Conservation (phyloP, 2,797 vertebrate species). For the Cossypha niveicapilla region DNA sequence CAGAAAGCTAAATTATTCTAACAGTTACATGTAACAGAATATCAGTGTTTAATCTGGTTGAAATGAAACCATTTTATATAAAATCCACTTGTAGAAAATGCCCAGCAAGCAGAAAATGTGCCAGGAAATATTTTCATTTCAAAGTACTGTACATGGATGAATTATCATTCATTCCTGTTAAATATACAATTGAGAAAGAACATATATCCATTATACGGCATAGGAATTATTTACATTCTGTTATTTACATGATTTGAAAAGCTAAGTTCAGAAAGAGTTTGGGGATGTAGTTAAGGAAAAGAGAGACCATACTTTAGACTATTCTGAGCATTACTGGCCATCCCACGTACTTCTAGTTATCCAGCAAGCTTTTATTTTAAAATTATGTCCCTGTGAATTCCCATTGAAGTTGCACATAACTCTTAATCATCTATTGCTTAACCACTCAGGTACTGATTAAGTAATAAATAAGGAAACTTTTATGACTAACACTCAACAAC, state of each 20-base stretch:
- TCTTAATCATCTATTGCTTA: background rate
- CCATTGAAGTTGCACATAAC: background rate
- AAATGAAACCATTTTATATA: background rate
- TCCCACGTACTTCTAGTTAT: background rate
- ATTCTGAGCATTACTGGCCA: background rate
- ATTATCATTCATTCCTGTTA: background rate
- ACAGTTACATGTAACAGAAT: background rate
- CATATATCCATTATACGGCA: background rate
- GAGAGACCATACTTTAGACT: background rate
- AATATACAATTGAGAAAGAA: background rate
- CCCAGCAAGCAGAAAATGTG: background rate
- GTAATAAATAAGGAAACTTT: background rate
- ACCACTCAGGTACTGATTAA: background rate
- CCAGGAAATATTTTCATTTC: background rate
- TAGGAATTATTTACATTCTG: background rate
- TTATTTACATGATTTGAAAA: background rate
- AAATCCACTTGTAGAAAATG: background rate
- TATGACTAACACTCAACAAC: background rate
- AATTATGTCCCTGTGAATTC: background rate
- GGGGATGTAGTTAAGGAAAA: background rate
- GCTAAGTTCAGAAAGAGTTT: background rate
- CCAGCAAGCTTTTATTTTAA: background rate
- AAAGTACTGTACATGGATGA: background rate
- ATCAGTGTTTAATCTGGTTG: background rate
- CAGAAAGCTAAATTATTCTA: background rate